Evolutionary conservation across 92 coral and sea anemone species (phyloP), one percentile per base, ranked within the genome.

Genomic region (Zoanthus sociatus): DNA sequence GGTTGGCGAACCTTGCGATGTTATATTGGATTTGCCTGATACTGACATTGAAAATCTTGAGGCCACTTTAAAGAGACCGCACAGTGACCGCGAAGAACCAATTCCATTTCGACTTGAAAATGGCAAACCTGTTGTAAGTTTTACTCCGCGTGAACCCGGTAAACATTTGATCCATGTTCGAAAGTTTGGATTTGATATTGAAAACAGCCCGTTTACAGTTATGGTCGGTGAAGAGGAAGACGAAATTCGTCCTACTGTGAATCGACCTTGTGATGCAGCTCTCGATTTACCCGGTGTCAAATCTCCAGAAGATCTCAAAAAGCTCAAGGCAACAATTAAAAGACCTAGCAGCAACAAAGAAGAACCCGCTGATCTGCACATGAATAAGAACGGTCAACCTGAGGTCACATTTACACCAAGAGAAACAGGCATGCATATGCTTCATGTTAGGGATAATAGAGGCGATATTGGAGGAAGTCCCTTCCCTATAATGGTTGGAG

Each of bases 141-240:
- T 97, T 68, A 93, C 92, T 16, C 99, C 99, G 0, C 90, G 91
- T 16, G 98, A 97, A 73, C 97, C 98, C 11, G 99, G 99, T 45
- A 98, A 97, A 88, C 98, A 97, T 74, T 82, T 97, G 48, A 95
- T 97, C 92, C 95, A 95, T 91, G 90, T 97, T 60, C 90, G 91
- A 88, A 94, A 94, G 78, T 84, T 85, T 45, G 94, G 93, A 4
- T 92, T 82, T 33, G 97, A 97, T 53, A 95, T 97, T 32, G 94
- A 92, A 78, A 95, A 97, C 94, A 97, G 99, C 85, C 99, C 99
- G 6, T 97, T 97, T 92, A 92, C 98, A 37, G 98, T 97, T 53
- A 92, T 97, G 98, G 99, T 97, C 46, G 93, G 96, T 54, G 99
- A 98, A 0, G 98, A 93, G n/a, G 92, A 98, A 54, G 89, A 95